Conservation (phyloP, 1,140 invertebrate species). For the Thalassaphorura encarpata region DNA sequence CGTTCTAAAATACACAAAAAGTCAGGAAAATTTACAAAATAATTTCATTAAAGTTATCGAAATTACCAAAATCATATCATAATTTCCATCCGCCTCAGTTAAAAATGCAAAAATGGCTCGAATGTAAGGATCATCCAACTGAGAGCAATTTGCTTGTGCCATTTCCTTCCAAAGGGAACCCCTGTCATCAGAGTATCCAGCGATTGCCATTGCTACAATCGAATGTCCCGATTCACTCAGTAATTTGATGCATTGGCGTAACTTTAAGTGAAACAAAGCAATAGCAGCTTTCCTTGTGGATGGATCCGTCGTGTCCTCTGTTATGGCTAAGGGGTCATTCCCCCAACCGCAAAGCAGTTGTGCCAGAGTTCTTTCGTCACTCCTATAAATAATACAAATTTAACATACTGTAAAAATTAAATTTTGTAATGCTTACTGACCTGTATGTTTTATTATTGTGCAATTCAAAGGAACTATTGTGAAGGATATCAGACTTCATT, state of each 20-base stretch:
- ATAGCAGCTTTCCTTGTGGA: conserved; percentile 73
- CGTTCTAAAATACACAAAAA: no score
- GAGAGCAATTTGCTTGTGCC: conserved; percentile 55
- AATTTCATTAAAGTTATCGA: conserved; percentile 15
- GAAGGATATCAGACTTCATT: conserved; percentile 46
- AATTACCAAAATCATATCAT: conserved; percentile 66
- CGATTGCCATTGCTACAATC: conserved; percentile 63
- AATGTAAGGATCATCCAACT: conserved; percentile 77
- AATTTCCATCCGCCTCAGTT: conserved; percentile 65
- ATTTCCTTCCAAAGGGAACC: conserved; percentile 71
- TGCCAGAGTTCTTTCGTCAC: conserved; percentile 63
- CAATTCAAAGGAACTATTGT: conserved; percentile 45
- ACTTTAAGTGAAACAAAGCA: conserved; percentile 76
- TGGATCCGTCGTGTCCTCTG: conserved; percentile 5
- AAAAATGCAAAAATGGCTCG: conserved; percentile 86
- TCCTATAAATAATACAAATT: conserved; percentile 42
- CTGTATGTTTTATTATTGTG: conserved; percentile 42
- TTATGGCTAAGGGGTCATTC: conserved; percentile 4
- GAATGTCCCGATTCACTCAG: conserved; percentile 47
- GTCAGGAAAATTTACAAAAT: conserved; percentile 35
- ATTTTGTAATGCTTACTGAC: conserved; percentile 34
- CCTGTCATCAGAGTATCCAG: conserved; percentile 70
- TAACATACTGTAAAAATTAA: background rate
- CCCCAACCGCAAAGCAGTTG: conserved; percentile 76
- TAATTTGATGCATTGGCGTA: conserved; percentile 72